Base-by-base conservation (phyloP, 2,888 invertebrate genomes). In the Lasius fuliginosus region DNA sequence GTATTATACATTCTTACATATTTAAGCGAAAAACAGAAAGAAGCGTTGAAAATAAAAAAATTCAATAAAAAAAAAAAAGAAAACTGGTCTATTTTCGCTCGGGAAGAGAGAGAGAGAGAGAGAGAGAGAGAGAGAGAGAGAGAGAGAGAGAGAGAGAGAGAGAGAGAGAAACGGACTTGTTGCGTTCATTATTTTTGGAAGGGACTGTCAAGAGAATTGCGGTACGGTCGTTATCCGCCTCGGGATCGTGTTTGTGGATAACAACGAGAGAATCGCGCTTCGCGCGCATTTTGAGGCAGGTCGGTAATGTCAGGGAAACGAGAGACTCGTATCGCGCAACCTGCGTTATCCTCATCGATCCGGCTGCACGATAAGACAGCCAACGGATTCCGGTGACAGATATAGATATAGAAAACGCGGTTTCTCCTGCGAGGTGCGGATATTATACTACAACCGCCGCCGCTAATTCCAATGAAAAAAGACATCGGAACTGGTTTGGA, bases 291-390 rank as follows among this genome's bases (percentile, higher is more conserved):
- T 93, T 93, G 92, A 93, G 93, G 93, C 92, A 93, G 93, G 93
- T 93, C 93, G 93, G 93, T 89, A 92, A 92, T 89, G 91, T 89
- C 90, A 90, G 82, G 87, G 88, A 85, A 86, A 82, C 76, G 56
- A 85, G 74, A 85, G 67, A 49, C 77, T 76, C 84, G 87, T 88
- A 85, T 87, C 86, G 88, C 88, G 90, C 88, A 87, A 91, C 89
- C 90, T 90, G 93, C 91, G 92, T 93, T 92, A 91, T 89, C 92
- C 92, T 92, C 92, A n/a, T 68, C 73, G 91, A 93, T 92, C 89
- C 89, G 86, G 77, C 84, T 87, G 88, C 87, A 88, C 88, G 87
- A 91, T 91, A 90, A 88, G 85, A 85, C 88, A 79, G 82, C 79
- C 77, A 83, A 82, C 53, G 30, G 18, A 23, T 11, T 23, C 56